Conservation (phyloP, 2,113 vertebrate genomes). For the Gadus macrocephalus region DNA sequence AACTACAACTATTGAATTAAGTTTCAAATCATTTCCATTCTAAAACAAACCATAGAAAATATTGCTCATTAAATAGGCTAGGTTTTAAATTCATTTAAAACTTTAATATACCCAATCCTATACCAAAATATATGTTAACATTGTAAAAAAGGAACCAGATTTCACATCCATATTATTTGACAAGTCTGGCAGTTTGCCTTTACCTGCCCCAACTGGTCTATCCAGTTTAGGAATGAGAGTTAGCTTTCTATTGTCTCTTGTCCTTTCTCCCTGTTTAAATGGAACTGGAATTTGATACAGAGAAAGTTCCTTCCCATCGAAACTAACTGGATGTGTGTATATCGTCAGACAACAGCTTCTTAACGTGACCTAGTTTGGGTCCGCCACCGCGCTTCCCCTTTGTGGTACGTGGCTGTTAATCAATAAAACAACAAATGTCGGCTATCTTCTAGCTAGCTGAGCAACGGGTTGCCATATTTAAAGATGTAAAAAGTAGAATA, state of each 20-base stretch:
- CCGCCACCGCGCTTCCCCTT: background rate
- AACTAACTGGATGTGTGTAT: conserved; percentile 51
- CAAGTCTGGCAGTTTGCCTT: conserved; percentile 77
- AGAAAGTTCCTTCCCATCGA: conserved; percentile 62
- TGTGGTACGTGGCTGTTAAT: background rate
- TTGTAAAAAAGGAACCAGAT: conserved; percentile 39
- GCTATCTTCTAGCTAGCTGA: background rate
- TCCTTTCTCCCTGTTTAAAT: conserved; percentile 70
- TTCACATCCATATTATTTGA: conserved; percentile 65
- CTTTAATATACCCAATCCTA: conserved; percentile 7
- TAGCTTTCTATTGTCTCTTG: conserved; percentile 75
- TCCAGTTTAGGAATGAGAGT: conserved; percentile 90
- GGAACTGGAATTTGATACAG: conserved; percentile 80
- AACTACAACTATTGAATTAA: too few relatives aligned
- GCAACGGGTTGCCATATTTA: background rate
- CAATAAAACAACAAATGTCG: conserved; percentile 4
- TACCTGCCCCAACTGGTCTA: conserved; percentile 93
- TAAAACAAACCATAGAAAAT: too few relatives aligned
- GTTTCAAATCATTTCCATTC: too few relatives aligned
- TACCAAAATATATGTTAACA: conserved; percentile 30
- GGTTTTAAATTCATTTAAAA: too few relatives aligned
- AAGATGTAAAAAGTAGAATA: conserved; percentile 43
- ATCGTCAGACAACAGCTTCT: conserved; percentile 26
- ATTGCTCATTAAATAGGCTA: too few relatives aligned
- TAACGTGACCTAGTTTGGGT: too few relatives aligned